Base-by-base conservation (phyloP, 2,797 vertebrate genomes). In the Amazona finschi region DNA sequence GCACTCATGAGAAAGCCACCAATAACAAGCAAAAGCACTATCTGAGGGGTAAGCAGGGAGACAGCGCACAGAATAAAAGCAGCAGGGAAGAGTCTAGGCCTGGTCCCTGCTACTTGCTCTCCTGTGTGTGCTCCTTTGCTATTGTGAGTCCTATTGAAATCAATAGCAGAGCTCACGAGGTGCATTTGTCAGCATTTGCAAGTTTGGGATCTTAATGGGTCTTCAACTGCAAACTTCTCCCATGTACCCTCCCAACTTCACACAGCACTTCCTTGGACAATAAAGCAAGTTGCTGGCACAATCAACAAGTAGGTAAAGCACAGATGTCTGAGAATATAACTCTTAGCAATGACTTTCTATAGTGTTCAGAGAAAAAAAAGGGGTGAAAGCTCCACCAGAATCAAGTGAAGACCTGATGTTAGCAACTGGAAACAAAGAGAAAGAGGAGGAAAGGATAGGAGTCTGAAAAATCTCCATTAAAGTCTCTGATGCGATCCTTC, bases 71-170 rank as follows among this genome's bases (percentile, higher is more conserved):
- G 77, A 91, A 81, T 52, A 57, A 95, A 87, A 91, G 47, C 87
- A 95, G 94, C 91, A 88, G 92, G 92, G 93, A 92, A 74, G 65
- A 17, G 41, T 94, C 91, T 85, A 81, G 55, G 65, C 52, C 86
- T 39, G 70, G 55, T 64, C 78, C n/a, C 71, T 92, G 76, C 79
- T 77, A 49, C 62, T n/a, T n/a, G 72, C 61, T 95, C 44, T 84
- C 67, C 81, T 14, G 10, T 5, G 73, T 41, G 61, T 33, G 74
- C 30, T 43, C 64, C 78, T 92, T 93, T 84, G 75, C 79, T 82
- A 19, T 8, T 12, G 28, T 10, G 52, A 94, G 30, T 39, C 55
- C 64, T 33, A 41, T 24, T 75, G 72, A 93, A 89, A 53, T 47
- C 43, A 0, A 0, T 15, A 38, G 61, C 36, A 69, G 77, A 60